Evolutionary conservation across 1,140 invertebrate species (phyloP), one percentile per base, ranked within the genome.

Genomic region (Venturia canescens): DNA sequence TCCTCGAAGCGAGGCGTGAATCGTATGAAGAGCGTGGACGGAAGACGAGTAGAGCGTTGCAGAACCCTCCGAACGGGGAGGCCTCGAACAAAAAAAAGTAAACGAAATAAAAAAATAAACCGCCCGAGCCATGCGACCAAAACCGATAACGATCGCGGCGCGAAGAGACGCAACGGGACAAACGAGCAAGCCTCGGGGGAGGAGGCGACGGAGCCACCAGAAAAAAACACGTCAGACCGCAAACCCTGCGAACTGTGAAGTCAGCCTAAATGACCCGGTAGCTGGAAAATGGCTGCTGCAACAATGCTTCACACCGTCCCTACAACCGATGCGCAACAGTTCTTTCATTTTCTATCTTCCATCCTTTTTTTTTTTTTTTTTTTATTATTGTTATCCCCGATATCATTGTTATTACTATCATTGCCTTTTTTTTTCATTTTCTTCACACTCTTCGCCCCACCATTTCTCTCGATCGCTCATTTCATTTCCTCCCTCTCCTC

Each of bases 271-370:
- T 71, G 27, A 70, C 29, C 31, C 66, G 75, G 66, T 77, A 81
- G 75, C 77, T 78, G 75, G 71, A 81, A 81, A 81, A 77, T 81
- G 80, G 70, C 80, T 31, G 75, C 75, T 77, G 75, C 75, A 77
- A 77, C 75, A 77, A 77, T 77, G 75, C 57, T 44, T 77, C 29
- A 23, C 29, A 53, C 34, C 23, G 75, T 31, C 29, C 29, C 34
- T 50, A 76, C 72, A 63, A 77, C 75, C 75, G 75, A 77, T 26
- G 75, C 75, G 75, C 75, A 77, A 77, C 75, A 77, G 72, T 76
- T 76, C 72, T 48, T 74, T 26, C 48, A 74, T 74, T 74, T 74
- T 74, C 27, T 38, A 13, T 76, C 27, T 34, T 72, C 16, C 26
- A 11, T 26, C 26, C 23, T 11, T 48, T 26, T 23, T 48, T 50